A percentile compares a stretch with the other conserved stretches of the same genome.
phyloP scores from a whole-genome alignment of 2,113 vertebrate genomes.

The Guaruba guarouba region DNA sequence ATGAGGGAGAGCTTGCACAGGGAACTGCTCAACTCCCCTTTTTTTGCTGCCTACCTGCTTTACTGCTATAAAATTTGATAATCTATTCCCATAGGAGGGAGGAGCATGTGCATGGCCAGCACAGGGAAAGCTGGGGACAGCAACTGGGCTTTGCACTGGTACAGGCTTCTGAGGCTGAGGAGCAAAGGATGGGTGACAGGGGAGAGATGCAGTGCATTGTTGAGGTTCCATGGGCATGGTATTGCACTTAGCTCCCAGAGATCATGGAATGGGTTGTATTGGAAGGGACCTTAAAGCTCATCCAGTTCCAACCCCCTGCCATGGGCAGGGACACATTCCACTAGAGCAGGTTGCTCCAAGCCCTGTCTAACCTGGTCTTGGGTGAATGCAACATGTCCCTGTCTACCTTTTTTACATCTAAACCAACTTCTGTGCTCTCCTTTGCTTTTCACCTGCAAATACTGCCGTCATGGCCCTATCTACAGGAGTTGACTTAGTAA shows the following conservation, averaged over 20 bases:
- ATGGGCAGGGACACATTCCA: neutral
- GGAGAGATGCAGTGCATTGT: fast-evolving
- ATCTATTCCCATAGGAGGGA: fast-evolving
- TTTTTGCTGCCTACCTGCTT: neutral
- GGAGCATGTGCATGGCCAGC: fast-evolving
- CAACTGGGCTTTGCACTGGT: fast-evolving
- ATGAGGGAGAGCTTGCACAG: neutral
- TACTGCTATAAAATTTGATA: neutral
- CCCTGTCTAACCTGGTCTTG: neutral
- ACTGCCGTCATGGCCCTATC: fast-evolving
- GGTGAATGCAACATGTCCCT: neutral
- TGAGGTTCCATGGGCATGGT: fast-evolving
- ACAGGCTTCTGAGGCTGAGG: neutral
- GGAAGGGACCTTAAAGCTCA: neutral
- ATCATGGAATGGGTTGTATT: neutral
- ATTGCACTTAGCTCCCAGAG: neutral
- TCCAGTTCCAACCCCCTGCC: neutral
- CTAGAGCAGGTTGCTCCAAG: neutral
- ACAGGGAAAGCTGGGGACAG: neutral
- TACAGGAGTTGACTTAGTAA: neutral
- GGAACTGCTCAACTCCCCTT: neutral
- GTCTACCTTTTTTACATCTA: fast-evolving
- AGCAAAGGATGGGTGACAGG: neutral
- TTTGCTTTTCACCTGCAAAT: neutral
- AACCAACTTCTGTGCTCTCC: neutral